Evolutionary conservation across 2,888 invertebrate genomes (phyloP).

Genomic region (Opisthograptis luteolata): DNA sequence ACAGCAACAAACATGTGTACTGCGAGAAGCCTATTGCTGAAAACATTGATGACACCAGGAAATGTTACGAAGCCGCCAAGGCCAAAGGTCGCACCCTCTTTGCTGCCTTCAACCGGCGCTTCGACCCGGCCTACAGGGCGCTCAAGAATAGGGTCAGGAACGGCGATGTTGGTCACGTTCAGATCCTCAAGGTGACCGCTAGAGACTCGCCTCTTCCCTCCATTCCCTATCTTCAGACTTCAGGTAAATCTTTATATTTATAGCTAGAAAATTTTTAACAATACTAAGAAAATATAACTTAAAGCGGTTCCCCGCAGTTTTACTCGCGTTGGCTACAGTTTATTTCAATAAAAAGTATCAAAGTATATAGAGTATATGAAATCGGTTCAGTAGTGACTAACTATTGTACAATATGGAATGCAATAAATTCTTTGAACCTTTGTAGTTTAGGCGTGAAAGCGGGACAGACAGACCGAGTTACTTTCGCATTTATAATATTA

Average conservation of each 20-base stretch:
- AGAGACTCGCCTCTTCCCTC: slow-evolving; percentile 87
- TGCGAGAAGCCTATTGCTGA: slow-evolving; percentile 89
- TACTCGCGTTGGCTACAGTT: too few species aligned
- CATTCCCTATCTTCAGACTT: slow-evolving; percentile 84
- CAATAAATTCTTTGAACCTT: too few species aligned
- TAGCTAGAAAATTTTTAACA: too few species aligned
- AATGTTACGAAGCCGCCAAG: slow-evolving; percentile 85
- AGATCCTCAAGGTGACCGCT: slow-evolving; percentile 85
- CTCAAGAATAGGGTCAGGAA: slow-evolving; percentile 76
- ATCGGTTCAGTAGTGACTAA: too few species aligned
- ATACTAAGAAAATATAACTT: too few species aligned
- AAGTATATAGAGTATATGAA: too few species aligned
- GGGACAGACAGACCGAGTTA: too few species aligned
- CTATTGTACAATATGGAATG: too few species aligned
- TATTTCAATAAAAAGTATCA: too few species aligned
- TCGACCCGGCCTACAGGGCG: slow-evolving; percentile 85
- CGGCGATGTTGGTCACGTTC: slow-evolving; percentile 86
- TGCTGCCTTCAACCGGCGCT: slow-evolving; percentile 88
- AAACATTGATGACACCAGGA: slow-evolving; percentile 75
- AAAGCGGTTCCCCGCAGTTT: too few species aligned
- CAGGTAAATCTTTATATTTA: slow-evolving; percentile 63
- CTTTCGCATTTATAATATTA: too few species aligned
- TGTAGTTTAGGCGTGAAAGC: too few species aligned
- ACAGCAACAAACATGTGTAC: slow-evolving; percentile 86
- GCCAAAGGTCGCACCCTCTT: slow-evolving; percentile 82